These are phyloP conservation scores for Iselma pallidipennis DNA, from an alignment of 2,888 invertebrate genomes.

Conservation along the genomic window DNA sequence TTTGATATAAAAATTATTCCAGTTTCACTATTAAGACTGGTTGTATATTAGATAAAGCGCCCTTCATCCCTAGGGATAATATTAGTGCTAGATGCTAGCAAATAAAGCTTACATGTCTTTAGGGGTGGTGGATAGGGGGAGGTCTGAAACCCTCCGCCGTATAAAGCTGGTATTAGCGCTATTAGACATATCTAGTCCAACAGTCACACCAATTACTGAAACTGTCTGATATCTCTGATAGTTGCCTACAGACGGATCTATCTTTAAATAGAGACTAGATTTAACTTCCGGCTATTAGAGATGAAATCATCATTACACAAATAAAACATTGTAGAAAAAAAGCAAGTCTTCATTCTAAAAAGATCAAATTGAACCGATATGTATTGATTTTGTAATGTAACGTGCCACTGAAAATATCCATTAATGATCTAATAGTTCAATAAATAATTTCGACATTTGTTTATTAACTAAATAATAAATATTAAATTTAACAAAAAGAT, in stretches of 20 bases:
- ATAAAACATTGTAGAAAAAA: background rate
- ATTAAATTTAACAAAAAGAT: background rate
- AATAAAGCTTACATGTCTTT: constrained; percentile 48
- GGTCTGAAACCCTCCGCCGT: constrained; percentile 34
- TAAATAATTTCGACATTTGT: constrained; percentile 26
- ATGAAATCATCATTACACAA: background rate
- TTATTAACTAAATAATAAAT: constrained; percentile 16
- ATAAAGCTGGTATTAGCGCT: constrained; percentile 48
- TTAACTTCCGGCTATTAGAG: background rate
- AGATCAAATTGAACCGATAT: no score
- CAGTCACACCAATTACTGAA: constrained; percentile 51
- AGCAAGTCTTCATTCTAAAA: no score
- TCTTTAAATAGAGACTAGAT: constrained; percentile 1
- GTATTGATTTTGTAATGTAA: no score
- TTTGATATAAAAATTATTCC: constrained; percentile 30
- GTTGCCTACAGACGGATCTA: constrained; percentile 7
- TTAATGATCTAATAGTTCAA: constrained; percentile 16
- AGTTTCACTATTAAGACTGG: constrained; percentile 37
- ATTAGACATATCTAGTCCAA: constrained; percentile 51
- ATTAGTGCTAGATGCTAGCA: constrained; percentile 48
- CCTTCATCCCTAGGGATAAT: constrained; percentile 49
- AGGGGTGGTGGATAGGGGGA: background rate
- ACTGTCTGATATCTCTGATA: constrained; percentile 33
- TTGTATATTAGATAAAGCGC: constrained; percentile 46
- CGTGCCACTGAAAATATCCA: no score